Evolutionary conservation across 2,797 vertebrate species (phyloP), one percentile per base, ranked within the genome.

Genomic region (Podarcis siculus): DNA sequence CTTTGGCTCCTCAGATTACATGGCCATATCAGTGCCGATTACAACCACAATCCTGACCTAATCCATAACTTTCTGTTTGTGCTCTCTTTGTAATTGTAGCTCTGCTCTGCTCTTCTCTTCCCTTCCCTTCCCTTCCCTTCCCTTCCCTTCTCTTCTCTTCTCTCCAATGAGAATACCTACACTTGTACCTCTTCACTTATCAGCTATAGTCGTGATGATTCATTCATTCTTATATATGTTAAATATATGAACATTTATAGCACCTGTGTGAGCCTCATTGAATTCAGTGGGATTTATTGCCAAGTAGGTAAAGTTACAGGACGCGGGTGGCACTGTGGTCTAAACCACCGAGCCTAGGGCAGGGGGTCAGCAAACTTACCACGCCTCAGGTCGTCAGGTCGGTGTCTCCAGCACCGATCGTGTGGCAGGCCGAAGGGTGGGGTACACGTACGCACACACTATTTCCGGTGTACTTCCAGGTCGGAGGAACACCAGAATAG

Each of bases 41-140:
- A 93, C 80, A 69, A 93, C 89, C 89, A 88, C 75, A 75, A 58
- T 21, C 32, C 49, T 93, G 83, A 90, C 87, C 83, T 83, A 89
- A 92, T 84, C 85, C 83, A 42, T 89, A 42, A 49, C 3, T 82
- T 86, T 30, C 8, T 5, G 79, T 27, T 84, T 49, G 81, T 87
- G 87, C 55, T 66, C 80, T 76, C 88, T 13, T 35, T 91, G 79
- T 79, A 92, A 88, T 2, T 0, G 0, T 0, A 81, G 3, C 35
- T 67, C 13, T 15, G 87, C 2, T 0, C 79, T n/a, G 69, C 55
- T 32, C 75, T 67, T 49, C 85, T 37, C 2, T 15, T 8, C 15
- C 35, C 80, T 86, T 86, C 49, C 13, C 49, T 49, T 3, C 49
- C 13, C 49, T 49, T 12, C 45, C 13, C 45, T 10, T 10, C 45